These are phyloP conservation scores for Gadopsis marmoratus DNA, from an alignment of 2,797 vertebrate species.

Conservation along the genomic window DNA sequence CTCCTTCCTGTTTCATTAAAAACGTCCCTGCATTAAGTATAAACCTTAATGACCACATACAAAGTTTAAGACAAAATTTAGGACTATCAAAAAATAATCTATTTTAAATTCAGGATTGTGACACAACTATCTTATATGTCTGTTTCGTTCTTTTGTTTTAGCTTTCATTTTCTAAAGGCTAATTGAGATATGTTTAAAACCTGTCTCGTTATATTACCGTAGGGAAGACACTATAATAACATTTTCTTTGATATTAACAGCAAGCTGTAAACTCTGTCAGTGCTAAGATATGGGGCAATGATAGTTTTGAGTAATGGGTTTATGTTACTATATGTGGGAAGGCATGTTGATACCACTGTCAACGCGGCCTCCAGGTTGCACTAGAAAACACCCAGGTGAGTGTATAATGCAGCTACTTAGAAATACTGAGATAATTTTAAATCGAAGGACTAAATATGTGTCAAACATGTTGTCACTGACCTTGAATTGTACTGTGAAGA, in stretches of 20 bases:
- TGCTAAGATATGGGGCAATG: not conserved
- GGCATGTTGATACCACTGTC: not conserved
- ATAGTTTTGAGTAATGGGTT: conserved; percentile 12
- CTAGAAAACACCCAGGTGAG: conserved; percentile 4
- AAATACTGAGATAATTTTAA: not conserved
- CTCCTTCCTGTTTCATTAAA: conserved; percentile 22
- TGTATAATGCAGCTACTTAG: not conserved
- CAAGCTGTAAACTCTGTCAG: not conserved
- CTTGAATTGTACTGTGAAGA: not conserved
- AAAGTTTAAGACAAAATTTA: not conserved
- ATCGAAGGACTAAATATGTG: not conserved
- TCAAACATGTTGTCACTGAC: not conserved
- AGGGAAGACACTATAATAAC: not conserved
- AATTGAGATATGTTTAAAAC: not conserved
- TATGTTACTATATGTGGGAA: not conserved
- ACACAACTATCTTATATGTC: not conserved
- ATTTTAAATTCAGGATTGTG: not conserved
- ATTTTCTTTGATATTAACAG: conserved; percentile 14
- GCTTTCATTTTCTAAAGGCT: not conserved
- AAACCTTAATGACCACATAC: not conserved
- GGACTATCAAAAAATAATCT: not conserved
- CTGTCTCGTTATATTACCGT: not conserved
- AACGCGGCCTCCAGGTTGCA: not conserved
- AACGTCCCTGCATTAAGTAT: not conserved
- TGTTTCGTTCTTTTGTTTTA: not conserved